These are phyloP conservation scores for Coreius guichenoti DNA, from an alignment of 2,797 vertebrate genomes.

Conservation along the genomic window DNA sequence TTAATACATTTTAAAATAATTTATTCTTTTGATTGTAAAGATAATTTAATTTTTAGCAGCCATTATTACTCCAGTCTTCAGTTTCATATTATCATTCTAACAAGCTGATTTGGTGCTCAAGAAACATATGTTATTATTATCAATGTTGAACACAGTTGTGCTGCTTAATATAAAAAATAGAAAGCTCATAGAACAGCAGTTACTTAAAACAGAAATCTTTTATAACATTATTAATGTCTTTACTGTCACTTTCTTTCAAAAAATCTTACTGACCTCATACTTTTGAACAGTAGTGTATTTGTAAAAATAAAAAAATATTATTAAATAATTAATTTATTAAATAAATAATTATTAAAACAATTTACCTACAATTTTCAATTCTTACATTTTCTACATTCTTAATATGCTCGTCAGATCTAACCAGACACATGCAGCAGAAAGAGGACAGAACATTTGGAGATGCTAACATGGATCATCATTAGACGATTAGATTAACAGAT, in stretches of 20 bases:
- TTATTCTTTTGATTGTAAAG: too few relatives aligned
- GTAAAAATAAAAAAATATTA: background rate
- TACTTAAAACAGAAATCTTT: background rate
- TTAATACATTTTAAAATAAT: too few relatives aligned
- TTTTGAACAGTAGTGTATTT: background rate
- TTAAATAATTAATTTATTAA: too few relatives aligned
- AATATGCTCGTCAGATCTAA: constrained; percentile 1
- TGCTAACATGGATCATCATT: background rate
- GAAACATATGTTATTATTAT: background rate
- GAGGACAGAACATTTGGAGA: constrained; percentile 7
- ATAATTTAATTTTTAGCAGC: too few relatives aligned
- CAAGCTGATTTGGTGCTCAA: background rate
- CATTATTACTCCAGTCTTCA: too few relatives aligned
- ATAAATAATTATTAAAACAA: background rate
- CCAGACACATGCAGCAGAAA: background rate
- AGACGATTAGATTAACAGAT: constrained; percentile 26
- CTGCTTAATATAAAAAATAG: background rate
- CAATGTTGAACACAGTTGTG: background rate
- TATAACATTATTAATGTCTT: background rate
- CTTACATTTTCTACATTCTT: background rate
- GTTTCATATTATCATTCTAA: too few relatives aligned
- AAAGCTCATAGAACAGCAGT: background rate
- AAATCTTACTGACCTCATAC: background rate
- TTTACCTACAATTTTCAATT: background rate
- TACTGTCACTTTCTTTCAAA: background rate